Conservation (phyloP, 92 coral and sea anemone species). For the Epizoanthus illoricatus region DNA sequence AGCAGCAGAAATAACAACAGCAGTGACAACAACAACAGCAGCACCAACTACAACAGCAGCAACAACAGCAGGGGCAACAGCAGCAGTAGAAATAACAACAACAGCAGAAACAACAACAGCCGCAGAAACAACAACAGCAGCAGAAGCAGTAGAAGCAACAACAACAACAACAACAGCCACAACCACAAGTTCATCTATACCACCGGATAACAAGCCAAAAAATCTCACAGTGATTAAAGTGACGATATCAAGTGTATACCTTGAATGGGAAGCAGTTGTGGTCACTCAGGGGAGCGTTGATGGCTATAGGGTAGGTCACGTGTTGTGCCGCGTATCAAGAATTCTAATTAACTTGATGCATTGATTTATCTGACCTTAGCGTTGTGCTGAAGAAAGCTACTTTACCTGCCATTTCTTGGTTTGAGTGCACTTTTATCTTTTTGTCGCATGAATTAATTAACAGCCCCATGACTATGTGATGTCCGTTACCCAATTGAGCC, state of each 20-base stretch:
- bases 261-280: constrained; percentile 16
- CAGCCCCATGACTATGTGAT: no score
- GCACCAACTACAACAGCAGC: constrained; percentile 9
- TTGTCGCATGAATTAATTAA: no score
- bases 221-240: neutral
- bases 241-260: neutral
- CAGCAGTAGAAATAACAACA: neutral
- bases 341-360: neutral
- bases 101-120: constrained; percentile 5
- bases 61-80: constrained; percentile 8
- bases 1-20: constrained; percentile 15
- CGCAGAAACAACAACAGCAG: neutral
- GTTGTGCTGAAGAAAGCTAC: neutral
- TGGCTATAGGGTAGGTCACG: constrained; percentile 7
- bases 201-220: neutral
- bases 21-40: constrained; percentile 24
- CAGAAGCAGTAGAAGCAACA: no score
- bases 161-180: no score
- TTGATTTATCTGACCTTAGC: neutral
- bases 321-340: neutral
- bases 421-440: no score
- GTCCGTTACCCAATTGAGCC: no score
- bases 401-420: no score
- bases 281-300: neutral
- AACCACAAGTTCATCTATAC: no score